Conservation (phyloP, 30 jellyfish, hydroid and myxozoan genomes). For the Chrysaora quinquecirrha region DNA sequence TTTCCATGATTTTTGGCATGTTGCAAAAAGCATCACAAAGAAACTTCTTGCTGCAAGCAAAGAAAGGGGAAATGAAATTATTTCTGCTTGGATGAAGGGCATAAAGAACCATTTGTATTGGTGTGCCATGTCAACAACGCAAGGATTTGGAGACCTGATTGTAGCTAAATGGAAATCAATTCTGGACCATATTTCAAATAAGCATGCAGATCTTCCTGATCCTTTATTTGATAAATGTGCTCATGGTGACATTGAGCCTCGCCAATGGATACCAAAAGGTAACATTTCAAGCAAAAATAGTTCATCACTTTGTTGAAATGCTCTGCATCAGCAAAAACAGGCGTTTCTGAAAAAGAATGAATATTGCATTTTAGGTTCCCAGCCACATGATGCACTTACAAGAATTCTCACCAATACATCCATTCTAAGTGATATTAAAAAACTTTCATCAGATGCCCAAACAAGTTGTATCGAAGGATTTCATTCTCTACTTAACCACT, state of each 20-base stretch:
- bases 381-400: neutral
- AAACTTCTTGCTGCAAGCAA: conserved; percentile 24
- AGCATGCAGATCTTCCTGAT: conserved; percentile 19
- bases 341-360: too few species aligned
- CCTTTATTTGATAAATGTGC: conserved; percentile 16
- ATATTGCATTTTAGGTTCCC: too few species aligned
- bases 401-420: neutral
- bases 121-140: conserved; percentile 45
- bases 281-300: too few species aligned
- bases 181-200: conserved; percentile 6
- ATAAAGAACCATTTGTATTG: conserved; percentile 35
- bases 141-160: conserved; percentile 26
- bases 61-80: conserved; percentile 16
- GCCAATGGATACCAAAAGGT: conserved; percentile 43
- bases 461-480: neutral
- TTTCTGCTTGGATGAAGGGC: conserved; percentile 24
- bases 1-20: conserved; percentile 47
- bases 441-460: neutral
- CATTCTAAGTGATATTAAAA: neutral
- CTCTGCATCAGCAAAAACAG: too few species aligned
- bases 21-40: conserved; percentile 13
- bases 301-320: too few species aligned
- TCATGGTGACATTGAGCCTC: conserved; percentile 11
- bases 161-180: conserved; percentile 52
- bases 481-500: too few species aligned